Evolutionary conservation across 2,797 vertebrate species (phyloP), one percentile per base, ranked within the genome.

Genomic region (Crenichthys baileyi): DNA sequence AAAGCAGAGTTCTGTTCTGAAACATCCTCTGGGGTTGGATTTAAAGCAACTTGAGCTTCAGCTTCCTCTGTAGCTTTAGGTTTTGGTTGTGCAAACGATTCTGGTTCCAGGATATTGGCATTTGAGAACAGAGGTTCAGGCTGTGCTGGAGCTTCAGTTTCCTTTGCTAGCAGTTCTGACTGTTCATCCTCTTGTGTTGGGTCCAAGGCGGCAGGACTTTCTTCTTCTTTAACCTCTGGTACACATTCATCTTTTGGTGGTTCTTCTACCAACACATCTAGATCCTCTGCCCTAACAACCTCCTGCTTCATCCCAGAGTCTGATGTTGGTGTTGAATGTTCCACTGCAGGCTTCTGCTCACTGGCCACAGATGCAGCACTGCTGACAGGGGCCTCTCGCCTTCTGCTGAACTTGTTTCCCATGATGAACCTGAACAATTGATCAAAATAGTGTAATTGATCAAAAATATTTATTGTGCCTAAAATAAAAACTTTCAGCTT

Each of bases 321-420:
- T 6, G 84, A 78, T 3, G 53, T 85, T 46, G 85, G 56, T 3
- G 67, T 68, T 2, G 63, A 81, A 7, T 84, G 67, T 77, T 85
- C 89, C 39, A 87, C 86, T 58, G 74, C 87, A 44, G 89, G 22
- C 63, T 89, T 83, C 83, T 85, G 81, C 44, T 89, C 87, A 5
- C 87, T 7, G 56, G 67, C 86, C 67, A 68, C 82, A 63, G 73
- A 44, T 70, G 93, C 92, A 75, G 77, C 67, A 39, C 78, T 81
- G 77, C 39, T 76, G 75, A 70, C 78, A 2, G 78, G 55, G 73
- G 76, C 22, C 1, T 97, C 97, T 95, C 96, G 96, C 95, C 94
- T 97, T 96, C 96, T 97, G 95, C 95, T 97, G 71, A 97, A 90
- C 91, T 94, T 96, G 92, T 96, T 97, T 96, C 98, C 98, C 97